A percentile compares a stretch with the other conserved stretches of the same genome.
These are phyloP conservation scores for Nemurella pictetii DNA, from an alignment of 2,888 invertebrate species.

Conservation along the genomic window DNA sequence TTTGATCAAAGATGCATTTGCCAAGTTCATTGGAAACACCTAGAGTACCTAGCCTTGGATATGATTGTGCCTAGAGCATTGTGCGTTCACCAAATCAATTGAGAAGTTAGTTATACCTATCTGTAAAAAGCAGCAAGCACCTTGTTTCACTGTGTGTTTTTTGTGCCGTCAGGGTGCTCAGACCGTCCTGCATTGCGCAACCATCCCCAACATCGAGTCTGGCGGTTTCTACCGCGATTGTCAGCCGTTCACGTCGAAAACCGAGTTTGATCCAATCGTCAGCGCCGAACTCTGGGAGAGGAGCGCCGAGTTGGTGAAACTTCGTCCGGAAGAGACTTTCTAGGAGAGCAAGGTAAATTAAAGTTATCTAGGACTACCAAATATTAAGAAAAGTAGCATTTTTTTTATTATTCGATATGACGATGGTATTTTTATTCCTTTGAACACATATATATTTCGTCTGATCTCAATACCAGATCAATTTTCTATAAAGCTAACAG, in stretches of 20 bases:
- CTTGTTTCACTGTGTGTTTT: no score
- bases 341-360: slow-evolving; percentile 17
- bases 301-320: slow-evolving; percentile 59
- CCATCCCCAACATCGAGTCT: slow-evolving; percentile 63
- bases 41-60: no score
- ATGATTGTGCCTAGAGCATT: no score
- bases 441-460: slow-evolving; percentile 30
- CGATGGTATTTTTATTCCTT: slow-evolving; percentile 28
- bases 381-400: slow-evolving; percentile 27
- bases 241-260: slow-evolving; percentile 62
- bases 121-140: no score
- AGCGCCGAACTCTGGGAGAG: slow-evolving; percentile 71
- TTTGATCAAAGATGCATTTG: no score
- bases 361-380: not conserved
- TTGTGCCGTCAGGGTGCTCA: slow-evolving; percentile 73
- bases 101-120: no score
- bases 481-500: slow-evolving; percentile 30
- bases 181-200: slow-evolving; percentile 76
- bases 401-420: slow-evolving; percentile 32
- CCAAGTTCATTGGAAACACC: no score
- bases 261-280: slow-evolving; percentile 63
- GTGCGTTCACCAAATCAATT: no score
- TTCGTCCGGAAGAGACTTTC: not conserved
- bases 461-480: slow-evolving; percentile 9
- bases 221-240: slow-evolving; percentile 80